phyloP scores from a whole-genome alignment of 2,797 vertebrate species.

The Salarias fasciatus region DNA sequence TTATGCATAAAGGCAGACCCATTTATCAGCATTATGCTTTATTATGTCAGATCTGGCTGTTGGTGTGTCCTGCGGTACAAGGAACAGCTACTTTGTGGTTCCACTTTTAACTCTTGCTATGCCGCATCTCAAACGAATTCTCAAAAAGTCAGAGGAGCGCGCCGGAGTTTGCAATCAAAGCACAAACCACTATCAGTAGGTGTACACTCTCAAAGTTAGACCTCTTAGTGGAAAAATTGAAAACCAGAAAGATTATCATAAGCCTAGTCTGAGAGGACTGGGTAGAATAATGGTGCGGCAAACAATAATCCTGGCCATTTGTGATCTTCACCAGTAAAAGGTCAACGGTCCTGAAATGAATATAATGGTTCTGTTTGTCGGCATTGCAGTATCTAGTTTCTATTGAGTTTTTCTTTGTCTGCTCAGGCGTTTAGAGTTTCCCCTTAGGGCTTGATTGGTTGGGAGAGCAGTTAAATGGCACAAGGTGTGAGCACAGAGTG shows the following conservation, averaged over 20 bases:
- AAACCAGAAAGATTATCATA: background rate
- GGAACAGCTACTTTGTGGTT: constrained; percentile 19
- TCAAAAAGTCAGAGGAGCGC: background rate
- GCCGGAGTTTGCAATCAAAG: too few relatives aligned
- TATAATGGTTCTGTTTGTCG: constrained; percentile 40
- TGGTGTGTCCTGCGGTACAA: background rate
- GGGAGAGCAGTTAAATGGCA: constrained; percentile 55
- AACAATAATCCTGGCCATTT: constrained; percentile 34
- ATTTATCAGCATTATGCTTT: too few relatives aligned
- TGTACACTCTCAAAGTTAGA: too few relatives aligned
- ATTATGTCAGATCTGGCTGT: constrained; percentile 10
- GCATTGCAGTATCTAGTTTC: constrained; percentile 44
- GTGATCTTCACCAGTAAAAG: constrained; percentile 44
- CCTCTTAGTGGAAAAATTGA: background rate
- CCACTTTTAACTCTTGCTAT: constrained; percentile 48
- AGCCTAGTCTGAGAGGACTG: constrained; percentile 8
- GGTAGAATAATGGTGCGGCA: constrained; percentile 1
- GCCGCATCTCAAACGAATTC: background rate
- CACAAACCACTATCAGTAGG: too few relatives aligned
- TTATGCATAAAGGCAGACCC: background rate
- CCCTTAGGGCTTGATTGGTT: constrained; percentile 56
- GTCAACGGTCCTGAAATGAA: constrained; percentile 48
- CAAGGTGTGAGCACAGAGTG: constrained; percentile 53
- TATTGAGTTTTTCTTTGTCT: constrained; percentile 41
- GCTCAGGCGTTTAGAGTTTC: constrained; percentile 48